Base-by-base conservation (phyloP, 2,888 invertebrate genomes). In the Lucinisca nassula region DNA sequence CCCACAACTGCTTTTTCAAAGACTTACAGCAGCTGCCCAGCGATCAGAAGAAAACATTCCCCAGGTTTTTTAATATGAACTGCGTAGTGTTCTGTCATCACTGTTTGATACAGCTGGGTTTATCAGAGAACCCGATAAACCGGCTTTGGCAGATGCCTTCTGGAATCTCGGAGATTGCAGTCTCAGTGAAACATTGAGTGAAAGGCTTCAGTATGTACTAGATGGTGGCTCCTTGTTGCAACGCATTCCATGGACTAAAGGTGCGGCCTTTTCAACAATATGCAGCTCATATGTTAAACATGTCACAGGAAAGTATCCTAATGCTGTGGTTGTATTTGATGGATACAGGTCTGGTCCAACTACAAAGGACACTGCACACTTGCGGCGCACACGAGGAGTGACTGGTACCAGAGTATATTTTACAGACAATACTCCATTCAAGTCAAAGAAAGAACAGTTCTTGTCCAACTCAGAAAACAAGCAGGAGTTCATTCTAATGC, bases 391-490 rank as follows among this genome's bases (percentile, higher is more conserved):
- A 14, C 73, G 81, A 27, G 89, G 91, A 37, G 35, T 79, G 12
- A 75, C 37, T 12, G 77, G 82, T 0, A 67, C 87, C 14, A 75
- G 76, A 40, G 86, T 92, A 10, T 24, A 21, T 1, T 93, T 93
- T 74, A 84, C 35, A 14, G 83, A 30, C 30, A 55, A 79, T 30
- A 92, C 87, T 70, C 51, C 83, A n/a, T 55, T 73, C n/a, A 55
- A 61, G 40, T 30, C 35, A 32, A 90, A 88, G 70, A 92, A 89
- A 76, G 89, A 90, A 67, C 8, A 78, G 1, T 92, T 93, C 70
- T 75, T 91, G 49, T 72, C 84, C n/a, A 90, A 92, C 51, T 51
- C 32, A 10, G 76, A 70, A 51, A 93, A 92, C 88, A 93, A 92
- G 74, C 93, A 93, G 79, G 30, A 49, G 0, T 93, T 94, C 72